Evolutionary conservation across 2,113 vertebrate genomes (phyloP).

Genomic region (Lagopus leucura): DNA sequence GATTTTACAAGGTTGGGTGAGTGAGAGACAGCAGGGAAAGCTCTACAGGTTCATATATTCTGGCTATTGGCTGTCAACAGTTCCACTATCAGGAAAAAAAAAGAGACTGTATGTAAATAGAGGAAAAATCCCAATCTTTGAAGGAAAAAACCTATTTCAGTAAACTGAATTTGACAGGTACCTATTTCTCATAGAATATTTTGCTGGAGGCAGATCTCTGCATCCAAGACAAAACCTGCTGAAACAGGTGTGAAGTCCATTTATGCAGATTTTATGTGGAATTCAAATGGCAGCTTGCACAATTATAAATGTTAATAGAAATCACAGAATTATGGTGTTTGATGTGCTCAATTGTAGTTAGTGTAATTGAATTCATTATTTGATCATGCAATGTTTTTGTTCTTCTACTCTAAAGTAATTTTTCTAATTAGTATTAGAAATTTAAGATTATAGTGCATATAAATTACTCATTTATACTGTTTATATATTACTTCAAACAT

Average conservation of each 20-base stretch:
- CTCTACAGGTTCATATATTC: neutral
- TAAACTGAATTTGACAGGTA: neutral
- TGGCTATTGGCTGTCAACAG: neutral
- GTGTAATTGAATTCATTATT: slow-evolving; percentile 23
- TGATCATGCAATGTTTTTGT: slow-evolving; percentile 15
- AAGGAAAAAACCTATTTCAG: neutral
- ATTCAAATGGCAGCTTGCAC: neutral
- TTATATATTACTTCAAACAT: neutral
- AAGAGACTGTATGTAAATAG: neutral
- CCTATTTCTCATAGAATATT: neutral
- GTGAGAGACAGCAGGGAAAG: neutral
- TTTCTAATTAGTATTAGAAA: slow-evolving; percentile 10
- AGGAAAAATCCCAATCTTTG: neutral
- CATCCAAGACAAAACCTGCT: neutral
- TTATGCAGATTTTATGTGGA: neutral
- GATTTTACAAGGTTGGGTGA: neutral
- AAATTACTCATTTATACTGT: neutral
- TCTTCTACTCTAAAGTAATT: neutral
- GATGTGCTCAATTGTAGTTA: slow-evolving; percentile 3
- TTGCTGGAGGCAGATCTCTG: neutral
- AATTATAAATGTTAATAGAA: neutral
- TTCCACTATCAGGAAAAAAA: neutral
- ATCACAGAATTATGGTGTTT: neutral
- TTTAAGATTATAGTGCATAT: neutral
- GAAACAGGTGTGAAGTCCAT: neutral